Evolutionary conservation across 2,797 vertebrate species (phyloP), one percentile per base, ranked within the genome.

Genomic region (Neoniphon sammara): DNA sequence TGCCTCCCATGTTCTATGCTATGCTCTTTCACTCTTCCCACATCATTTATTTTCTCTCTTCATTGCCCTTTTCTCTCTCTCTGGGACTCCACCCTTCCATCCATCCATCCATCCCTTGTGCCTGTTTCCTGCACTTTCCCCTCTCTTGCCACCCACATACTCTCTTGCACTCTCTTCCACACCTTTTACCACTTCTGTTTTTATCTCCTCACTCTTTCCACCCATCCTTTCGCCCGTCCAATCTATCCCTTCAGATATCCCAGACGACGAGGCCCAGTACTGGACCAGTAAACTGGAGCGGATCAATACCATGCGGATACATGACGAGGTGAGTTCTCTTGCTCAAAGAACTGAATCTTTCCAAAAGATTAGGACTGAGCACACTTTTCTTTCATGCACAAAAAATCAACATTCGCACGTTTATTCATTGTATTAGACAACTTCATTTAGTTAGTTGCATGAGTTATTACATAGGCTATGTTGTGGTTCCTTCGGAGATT

Each of bases 231-330:
- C 58, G 31, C 76, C 52, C 14, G 27, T 21, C 17, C 30, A 7
- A 15, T 20, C 34, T 47, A 2, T 84, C 11, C 3, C 5, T 70
- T 20, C 82, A 91, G 97, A 98, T 89, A 98, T 99, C 39, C 97
- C 96, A 4, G 97, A 99, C 57, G 96, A 98, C 52, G 98, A 99
- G 88, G 98, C 98, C 74, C 94, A 95, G 87, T 99, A 97, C 80
- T 99, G 97, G 98, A 97, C 96, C 78, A 95, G 91, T 76, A 99
- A 98, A 90, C 92, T 98, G 87, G 96, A 96, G 73, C 92, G 95
- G 86, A 95, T 98, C 85, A 98, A 98, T 89, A 92, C 94, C 31
- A 93, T 97, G 89, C 90, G 85, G 84, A 92, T 96, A 70, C 93
- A 95, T 25, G 94, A 94, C 39, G 95, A 97, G 96, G 97, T 98